These are phyloP conservation scores for Rana temporaria DNA, from an alignment of 2,113 vertebrate species.

Conservation along the genomic window DNA sequence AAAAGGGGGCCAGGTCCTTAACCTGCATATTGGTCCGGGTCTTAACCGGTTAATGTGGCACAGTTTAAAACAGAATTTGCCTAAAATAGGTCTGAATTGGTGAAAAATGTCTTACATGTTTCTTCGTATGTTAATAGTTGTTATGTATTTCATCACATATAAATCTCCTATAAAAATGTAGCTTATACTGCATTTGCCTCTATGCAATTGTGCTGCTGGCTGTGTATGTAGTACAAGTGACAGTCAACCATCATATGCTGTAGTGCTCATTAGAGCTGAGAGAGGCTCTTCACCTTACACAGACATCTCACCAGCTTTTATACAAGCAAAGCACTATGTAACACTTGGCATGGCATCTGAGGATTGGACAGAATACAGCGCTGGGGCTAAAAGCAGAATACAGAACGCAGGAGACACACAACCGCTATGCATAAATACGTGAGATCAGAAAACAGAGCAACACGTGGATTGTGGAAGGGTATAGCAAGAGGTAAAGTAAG, in stretches of 20 bases:
- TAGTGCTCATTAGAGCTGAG: not conserved
- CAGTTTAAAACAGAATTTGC: too few relatives aligned
- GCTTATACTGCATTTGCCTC: too few relatives aligned
- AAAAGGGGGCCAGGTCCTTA: too few relatives aligned
- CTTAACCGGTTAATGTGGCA: too few relatives aligned
- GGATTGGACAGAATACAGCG: conserved; percentile 7
- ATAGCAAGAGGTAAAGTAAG: too few relatives aligned
- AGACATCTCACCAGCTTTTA: conserved; percentile 9
- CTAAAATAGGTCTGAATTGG: too few relatives aligned
- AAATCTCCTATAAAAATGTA: too few relatives aligned
- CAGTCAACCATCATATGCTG: not conserved
- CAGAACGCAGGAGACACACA: not conserved
- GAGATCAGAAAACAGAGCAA: not conserved
- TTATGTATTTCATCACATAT: too few relatives aligned
- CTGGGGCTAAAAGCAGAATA: conserved; percentile 14
- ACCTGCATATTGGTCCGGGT: too few relatives aligned
- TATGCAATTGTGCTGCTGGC: too few relatives aligned
- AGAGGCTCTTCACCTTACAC: not conserved
- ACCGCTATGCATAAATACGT: not conserved
- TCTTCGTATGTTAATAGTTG: too few relatives aligned
- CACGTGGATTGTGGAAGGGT: not conserved
- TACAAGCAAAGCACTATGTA: conserved; percentile 9
- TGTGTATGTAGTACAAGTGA: not conserved
- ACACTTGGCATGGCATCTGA: conserved; percentile 20
- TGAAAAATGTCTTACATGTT: too few relatives aligned